Evolutionary conservation across 23 tunicate genomes (phyloP).

Genomic region (Clavelina lepadiformis): DNA sequence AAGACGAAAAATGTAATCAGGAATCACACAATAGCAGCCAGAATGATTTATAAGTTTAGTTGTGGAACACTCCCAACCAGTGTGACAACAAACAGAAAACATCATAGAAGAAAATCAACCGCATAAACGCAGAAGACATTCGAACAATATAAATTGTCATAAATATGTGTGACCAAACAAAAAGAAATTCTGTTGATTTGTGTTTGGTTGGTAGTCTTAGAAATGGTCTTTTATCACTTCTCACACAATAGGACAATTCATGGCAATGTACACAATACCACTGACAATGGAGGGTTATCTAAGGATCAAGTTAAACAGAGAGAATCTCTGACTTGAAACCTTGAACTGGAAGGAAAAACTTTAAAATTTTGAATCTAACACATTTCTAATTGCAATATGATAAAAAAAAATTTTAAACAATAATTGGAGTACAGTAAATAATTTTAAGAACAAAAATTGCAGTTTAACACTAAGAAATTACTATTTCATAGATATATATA

Average conservation of each 20-base stretch:
- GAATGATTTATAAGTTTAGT: not conserved
- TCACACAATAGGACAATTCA: not conserved
- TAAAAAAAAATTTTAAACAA: too few species aligned
- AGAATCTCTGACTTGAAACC: too few species aligned
- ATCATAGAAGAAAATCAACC: not conserved
- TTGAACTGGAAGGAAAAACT: too few species aligned
- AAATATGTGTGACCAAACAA: too few species aligned
- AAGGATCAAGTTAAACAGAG: not conserved
- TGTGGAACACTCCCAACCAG: not conserved
- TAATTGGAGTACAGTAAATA: too few species aligned
- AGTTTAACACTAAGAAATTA: too few species aligned
- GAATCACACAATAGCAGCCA: conserved; percentile 1
- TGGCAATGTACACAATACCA: not conserved
- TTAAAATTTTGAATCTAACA: too few species aligned
- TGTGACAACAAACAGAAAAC: not conserved
- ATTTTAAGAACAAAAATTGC: not conserved
- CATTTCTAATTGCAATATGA: too few species aligned
- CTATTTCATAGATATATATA: too few species aligned
- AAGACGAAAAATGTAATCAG: too few species aligned
- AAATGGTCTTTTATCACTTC: conserved; percentile 1
- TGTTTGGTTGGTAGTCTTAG: conserved; percentile 41
- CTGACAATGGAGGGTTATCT: not conserved
- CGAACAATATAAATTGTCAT: too few species aligned
- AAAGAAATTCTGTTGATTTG: conserved; percentile 23
- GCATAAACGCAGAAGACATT: not conserved